These are phyloP conservation scores for Oryctes rhinoceros DNA, from an alignment of 1,140 invertebrate species.

Conservation along the genomic window DNA sequence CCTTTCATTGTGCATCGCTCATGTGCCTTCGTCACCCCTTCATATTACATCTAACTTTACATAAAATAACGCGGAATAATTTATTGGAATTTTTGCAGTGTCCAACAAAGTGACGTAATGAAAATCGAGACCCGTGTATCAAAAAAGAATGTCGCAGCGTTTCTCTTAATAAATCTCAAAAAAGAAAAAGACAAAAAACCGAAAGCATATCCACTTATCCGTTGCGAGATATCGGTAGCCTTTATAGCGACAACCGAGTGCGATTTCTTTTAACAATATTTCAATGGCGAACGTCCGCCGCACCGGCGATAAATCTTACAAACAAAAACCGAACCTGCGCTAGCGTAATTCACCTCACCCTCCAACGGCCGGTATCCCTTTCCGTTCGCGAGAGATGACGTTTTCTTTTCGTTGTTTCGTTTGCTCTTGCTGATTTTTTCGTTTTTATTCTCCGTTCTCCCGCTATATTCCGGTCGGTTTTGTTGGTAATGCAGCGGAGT, in stretches of 20 bases:
- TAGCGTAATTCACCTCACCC: conserved; percentile 8
- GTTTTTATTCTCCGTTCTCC: no score
- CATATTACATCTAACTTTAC: no score
- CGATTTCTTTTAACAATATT: conserved; percentile 10
- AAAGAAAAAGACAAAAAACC: neutral
- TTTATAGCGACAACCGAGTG: neutral
- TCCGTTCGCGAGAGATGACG: no score
- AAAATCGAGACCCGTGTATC: neutral
- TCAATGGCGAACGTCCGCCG: neutral
- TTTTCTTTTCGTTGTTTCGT: no score
- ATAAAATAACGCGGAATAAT: no score
- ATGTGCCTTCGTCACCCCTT: no score
- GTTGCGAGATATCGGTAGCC: neutral
- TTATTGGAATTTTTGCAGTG: neutral
- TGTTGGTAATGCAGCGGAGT: no score
- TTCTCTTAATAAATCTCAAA: conserved; percentile 5
- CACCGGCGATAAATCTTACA: neutral
- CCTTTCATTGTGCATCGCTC: no score
- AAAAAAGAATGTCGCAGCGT: neutral
- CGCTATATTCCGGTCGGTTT: no score
- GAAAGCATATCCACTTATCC: neutral
- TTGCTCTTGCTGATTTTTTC: no score
- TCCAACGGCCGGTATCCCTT: no score
- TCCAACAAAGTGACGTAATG: neutral
- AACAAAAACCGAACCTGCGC: conserved; percentile 8